phyloP scores from a whole-genome alignment of 1,140 invertebrate species.

The Platyura marginata region DNA sequence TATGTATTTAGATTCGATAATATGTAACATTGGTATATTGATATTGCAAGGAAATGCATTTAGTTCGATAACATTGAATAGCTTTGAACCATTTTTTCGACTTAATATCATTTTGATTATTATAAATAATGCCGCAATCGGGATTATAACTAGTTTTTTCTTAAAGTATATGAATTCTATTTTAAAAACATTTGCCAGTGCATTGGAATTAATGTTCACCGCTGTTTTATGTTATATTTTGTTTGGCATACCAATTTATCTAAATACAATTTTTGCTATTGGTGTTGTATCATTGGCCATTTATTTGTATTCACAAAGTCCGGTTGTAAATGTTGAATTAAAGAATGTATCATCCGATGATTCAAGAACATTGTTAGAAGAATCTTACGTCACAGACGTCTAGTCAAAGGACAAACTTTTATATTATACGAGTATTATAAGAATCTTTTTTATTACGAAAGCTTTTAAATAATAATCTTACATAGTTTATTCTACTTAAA shows the following conservation, averaged over 20 bases:
- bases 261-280: constrained; percentile 69
- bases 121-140: constrained; percentile 76
- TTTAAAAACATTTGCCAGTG: constrained; percentile 89
- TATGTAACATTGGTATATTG: constrained; percentile 65
- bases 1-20: constrained; percentile 88
- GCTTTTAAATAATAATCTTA: no score
- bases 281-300: constrained; percentile 66
- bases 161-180: constrained; percentile 88
- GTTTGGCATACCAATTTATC: constrained; percentile 70
- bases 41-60: constrained; percentile 39
- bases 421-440: no score
- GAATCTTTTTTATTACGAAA: no score
- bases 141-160: constrained; percentile 88
- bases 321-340: constrained; percentile 49
- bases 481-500: no score
- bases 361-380: no score
- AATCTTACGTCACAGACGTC: no score
- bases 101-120: constrained; percentile 64
- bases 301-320: constrained; percentile 77
- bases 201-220: constrained; percentile 80
- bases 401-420: no score
- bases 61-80: constrained; percentile 35
- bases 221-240: constrained; percentile 77
- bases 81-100: constrained; percentile 36
- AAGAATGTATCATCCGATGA: no score